Base-by-base conservation (phyloP, 2,888 invertebrate genomes). In the Drosophila mimetica region DNA sequence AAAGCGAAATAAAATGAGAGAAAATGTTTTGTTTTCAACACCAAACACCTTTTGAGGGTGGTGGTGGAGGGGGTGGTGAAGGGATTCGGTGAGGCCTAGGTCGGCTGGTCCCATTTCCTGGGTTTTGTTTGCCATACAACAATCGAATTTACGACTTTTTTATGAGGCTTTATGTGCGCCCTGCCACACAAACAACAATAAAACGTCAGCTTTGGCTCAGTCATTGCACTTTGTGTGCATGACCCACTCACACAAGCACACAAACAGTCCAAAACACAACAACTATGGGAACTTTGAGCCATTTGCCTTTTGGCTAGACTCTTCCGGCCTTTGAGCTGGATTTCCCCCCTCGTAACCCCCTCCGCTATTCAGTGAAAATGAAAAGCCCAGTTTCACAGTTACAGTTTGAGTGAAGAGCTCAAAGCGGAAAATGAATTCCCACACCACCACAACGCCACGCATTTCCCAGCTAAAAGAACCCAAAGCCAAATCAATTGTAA, bases 141-240 rank as follows among this genome's bases (percentile, higher is more conserved):
- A 82, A 82, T 82, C 84, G 81, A 84, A 84, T 84, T 82, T 84
- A 82, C 82, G 82, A 81, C 81, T 77, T 81, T 81, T 80, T 81
- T 81, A 81, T 82, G 83, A 76, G 79, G 69, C 79, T 82, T 83
- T 82, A 81, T 82, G 77, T 76, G 67, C 36, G 71, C 77, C 48
- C 58, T 52, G 65, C 71, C 53, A 61, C 63, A 75, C 53, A 47
- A 73, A 60, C 71, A 74, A 82, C 74, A 80, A 81, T 80, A 77
- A 77, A 83, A 81, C 83, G 81, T 76, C 81, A 79, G 84, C 79
- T 69, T 76, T 71, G 59, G 73, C 71, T 61, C 81, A 82, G 82
- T 82, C 82, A 82, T 77, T 84, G 84, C 84, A 82, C 82, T 82
- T 74, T 70, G 22, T 51, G 50, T 51, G 78, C 60, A 66, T 76